Evolutionary conservation across 2,113 vertebrate genomes (phyloP).

Genomic region (Diadophis punctatus): DNA sequence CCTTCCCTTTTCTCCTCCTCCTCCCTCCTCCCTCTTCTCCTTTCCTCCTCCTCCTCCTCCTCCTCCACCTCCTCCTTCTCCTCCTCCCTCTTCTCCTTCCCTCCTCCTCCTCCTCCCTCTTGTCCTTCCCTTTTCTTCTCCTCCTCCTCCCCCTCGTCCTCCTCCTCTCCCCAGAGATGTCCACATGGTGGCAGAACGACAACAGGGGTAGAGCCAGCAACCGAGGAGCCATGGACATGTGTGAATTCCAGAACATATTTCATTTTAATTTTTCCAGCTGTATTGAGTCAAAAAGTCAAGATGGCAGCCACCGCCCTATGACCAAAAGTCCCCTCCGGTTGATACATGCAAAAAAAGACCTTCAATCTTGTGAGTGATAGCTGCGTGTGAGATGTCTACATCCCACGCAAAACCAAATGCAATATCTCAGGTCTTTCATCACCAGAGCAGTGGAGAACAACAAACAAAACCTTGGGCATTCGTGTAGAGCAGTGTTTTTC

Average conservation of each 20-base stretch:
- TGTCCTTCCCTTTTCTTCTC: no score
- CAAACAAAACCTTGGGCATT: background rate
- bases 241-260: background rate
- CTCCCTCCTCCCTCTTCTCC: no score
- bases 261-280: background rate
- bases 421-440: background rate
- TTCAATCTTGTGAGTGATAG: background rate
- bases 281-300: background rate
- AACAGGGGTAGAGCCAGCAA: background rate
- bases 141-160: no score
- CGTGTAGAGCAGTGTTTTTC: no score
- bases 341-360: background rate
- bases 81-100: no score
- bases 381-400: background rate
- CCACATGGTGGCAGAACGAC: no score
- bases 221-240: background rate
- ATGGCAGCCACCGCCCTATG: background rate
- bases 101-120: no score
- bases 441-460: background rate
- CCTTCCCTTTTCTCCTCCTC: no score
- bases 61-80: no score
- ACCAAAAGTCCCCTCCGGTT: background rate
- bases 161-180: no score
- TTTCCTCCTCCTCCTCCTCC: no score
- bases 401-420: background rate